Conservation (phyloP, 1,140 invertebrate species). For the Megathymus violae region DNA sequence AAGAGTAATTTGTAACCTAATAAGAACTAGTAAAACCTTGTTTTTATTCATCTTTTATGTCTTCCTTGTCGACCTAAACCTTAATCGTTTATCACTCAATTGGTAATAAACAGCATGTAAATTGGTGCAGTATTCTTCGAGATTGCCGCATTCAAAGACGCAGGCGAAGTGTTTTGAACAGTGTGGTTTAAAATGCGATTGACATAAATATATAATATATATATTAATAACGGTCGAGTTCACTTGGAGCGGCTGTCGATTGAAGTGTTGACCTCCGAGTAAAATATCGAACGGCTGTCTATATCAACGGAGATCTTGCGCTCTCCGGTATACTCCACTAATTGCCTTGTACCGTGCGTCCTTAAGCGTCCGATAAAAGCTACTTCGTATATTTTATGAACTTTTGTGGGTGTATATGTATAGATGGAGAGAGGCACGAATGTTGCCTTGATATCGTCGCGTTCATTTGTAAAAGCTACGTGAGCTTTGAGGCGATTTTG, state of each 20-base stretch:
- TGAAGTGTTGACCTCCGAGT: not conserved
- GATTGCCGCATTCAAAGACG: too few relatives aligned
- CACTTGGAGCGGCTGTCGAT: not conserved
- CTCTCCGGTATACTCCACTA: constrained; percentile 1
- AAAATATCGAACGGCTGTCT: not conserved
- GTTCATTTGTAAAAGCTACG: not conserved
- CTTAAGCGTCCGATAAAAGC: constrained; percentile 1
- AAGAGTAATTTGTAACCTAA: too few relatives aligned
- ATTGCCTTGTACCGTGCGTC: constrained; percentile 1
- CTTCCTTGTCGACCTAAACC: too few relatives aligned
- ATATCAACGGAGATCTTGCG: not conserved
- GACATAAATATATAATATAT: too few relatives aligned
- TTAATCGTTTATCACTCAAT: too few relatives aligned
- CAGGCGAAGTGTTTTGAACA: too few relatives aligned
- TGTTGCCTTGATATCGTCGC: not conserved
- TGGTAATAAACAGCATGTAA: too few relatives aligned
- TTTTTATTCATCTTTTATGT: too few relatives aligned
- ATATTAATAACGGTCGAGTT: too few relatives aligned
- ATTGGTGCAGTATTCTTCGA: too few relatives aligned
- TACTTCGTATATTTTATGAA: not conserved
- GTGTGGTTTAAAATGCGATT: too few relatives aligned
- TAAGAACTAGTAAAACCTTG: too few relatives aligned
- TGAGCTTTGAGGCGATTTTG: not conserved
- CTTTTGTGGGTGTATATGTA: not conserved
- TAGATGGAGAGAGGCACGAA: not conserved